Base-by-base conservation (phyloP, 1,140 invertebrate species). In the Neuroterus valhalla region DNA sequence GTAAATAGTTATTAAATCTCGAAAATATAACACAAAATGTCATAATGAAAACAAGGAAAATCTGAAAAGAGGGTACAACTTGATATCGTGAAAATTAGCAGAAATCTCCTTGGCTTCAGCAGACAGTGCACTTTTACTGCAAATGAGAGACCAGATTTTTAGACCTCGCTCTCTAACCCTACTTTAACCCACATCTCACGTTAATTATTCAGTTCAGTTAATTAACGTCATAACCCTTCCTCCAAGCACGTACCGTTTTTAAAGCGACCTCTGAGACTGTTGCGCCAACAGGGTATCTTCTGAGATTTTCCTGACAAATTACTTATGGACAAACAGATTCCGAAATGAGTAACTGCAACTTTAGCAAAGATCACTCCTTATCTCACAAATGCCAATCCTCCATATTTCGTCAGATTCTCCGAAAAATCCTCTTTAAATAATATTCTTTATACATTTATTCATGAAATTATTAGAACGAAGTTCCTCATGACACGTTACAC, bases 181-280 rank as follows among this genome's bases (percentile, higher is more conserved):
- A 62, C 21, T 15, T 62, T 62, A 11, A 26, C 52, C 50, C 52
- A 72, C 77, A 82, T 78, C 74, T 78, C 69, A 6, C 76, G 70
- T 84, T 81, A 82, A 83, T 81, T 81, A 80, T 77, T 76, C 76
- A 73, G 55, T 52, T 45, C 46, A 73, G 76, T 83, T 85, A 82
- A 85, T 84, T 84, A 84, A 76, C 77, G 52, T 82, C 75, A 78
- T 80, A 71, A 75, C 77, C 66, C 72, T 74, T 50, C 72, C 55
- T 62, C 23, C 66, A 62, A 68, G 69, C 72, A 69, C 55, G 67
- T 79, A 46, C 66, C 69, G 76, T 31, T 70, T 68, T 21, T 31
- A 43, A 74, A 69, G 71, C 76, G 50, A 69, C 69, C 68, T 72
- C 67, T 31, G 75, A 70, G 68, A 75, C 69, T 50, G 17, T 67